These are phyloP conservation scores for Symphodus melops DNA, from an alignment of 2,113 vertebrate species.

Conservation along the genomic window DNA sequence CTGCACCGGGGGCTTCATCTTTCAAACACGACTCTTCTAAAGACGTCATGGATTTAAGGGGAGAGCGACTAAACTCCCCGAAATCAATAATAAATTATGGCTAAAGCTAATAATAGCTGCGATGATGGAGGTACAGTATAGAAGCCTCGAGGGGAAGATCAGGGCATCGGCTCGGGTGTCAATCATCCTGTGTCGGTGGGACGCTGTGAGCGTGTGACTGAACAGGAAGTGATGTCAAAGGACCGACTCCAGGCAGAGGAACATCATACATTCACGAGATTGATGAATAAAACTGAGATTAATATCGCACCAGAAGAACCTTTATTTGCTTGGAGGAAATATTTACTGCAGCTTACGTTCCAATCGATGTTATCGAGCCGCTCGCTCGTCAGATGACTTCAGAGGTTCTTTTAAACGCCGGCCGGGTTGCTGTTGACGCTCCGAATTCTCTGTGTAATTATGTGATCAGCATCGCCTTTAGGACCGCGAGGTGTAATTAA, in stretches of 20 bases:
- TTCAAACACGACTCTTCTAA: constrained; percentile 62
- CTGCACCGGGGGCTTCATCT: constrained; percentile 56
- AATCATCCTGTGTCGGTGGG: background rate
- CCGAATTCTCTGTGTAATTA: constrained; percentile 25
- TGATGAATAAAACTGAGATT: background rate
- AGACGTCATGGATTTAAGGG: constrained; percentile 71
- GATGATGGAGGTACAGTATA: background rate
- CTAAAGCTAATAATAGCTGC: constrained; percentile 46
- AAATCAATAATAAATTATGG: constrained; percentile 74
- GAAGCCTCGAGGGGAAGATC: background rate
- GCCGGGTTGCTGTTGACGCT: background rate
- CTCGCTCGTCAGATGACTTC: constrained; percentile 4
- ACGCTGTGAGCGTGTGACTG: background rate
- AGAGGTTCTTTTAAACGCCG: background rate
- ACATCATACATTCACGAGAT: background rate
- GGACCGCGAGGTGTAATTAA: constrained; percentile 41
- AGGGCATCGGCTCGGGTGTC: background rate
- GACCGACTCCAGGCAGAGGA: too few relatives aligned
- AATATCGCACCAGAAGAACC: background rate
- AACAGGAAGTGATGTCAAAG: background rate
- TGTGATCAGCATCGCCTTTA: constrained; percentile 32
- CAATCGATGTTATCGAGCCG: background rate
- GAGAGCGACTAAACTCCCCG: constrained; percentile 37
- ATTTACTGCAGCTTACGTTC: background rate
- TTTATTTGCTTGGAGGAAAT: background rate